phyloP scores from a whole-genome alignment of 92 coral and sea anemone species.

The Porites divaricata region DNA sequence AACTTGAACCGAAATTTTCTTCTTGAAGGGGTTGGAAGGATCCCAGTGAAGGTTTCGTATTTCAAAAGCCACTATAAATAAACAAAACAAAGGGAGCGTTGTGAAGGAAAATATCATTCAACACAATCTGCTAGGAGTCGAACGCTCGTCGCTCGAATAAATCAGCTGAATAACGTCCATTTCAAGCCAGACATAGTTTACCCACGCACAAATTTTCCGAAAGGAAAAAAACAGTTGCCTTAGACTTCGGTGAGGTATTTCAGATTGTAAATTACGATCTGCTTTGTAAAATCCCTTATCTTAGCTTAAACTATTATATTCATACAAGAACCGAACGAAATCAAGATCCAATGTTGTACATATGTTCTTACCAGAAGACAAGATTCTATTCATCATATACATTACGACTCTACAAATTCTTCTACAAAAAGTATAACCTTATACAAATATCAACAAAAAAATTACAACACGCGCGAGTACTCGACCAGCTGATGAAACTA shows the following conservation, averaged over 20 bases:
- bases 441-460: conserved; percentile 38
- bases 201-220: background rate
- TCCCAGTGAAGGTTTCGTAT: conserved; percentile 11
- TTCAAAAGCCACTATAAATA: conserved; percentile 3
- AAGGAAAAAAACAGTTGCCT: too few species aligned
- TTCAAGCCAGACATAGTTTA: background rate
- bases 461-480: conserved; percentile 1
- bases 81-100: conserved; percentile 33
- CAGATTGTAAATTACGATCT: background rate
- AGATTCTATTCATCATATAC: conserved; percentile 6
- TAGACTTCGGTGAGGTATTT: too few species aligned
- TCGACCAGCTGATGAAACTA: conserved; percentile 14
- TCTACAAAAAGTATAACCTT: conserved; percentile 29
- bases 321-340: conserved; percentile 2
- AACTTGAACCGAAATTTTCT: background rate
- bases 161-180: background rate
- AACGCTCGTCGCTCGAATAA: background rate
- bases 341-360: conserved; percentile 4
- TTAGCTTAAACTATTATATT: conserved; percentile 2
- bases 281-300: conserved; percentile 28
- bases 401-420: conserved; percentile 21
- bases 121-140: background rate
- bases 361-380: background rate
- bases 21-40: background rate
- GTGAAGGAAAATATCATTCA: conserved; percentile 10